Conservation (phyloP, 2,888 invertebrate genomes). For the Ophion costatus region DNA sequence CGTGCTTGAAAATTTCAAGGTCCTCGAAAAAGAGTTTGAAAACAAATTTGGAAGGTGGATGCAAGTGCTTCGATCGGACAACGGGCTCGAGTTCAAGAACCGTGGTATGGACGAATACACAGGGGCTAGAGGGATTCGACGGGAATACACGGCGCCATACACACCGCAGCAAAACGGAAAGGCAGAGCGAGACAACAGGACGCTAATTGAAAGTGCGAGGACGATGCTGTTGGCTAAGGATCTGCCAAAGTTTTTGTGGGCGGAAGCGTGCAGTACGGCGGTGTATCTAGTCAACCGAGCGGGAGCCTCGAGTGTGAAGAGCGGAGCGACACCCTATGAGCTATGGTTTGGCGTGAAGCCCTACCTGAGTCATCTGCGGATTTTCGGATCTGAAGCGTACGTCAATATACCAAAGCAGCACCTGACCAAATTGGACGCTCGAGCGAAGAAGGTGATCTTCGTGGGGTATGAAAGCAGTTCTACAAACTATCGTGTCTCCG, state of each 20-base stretch:
- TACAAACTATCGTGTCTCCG: conserved; percentile 46
- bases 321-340: conserved; percentile 39
- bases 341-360: conserved; percentile 44
- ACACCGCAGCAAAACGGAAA: conserved; percentile 68
- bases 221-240: conserved; percentile 64
- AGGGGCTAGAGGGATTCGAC: conserved; percentile 33
- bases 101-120: conserved; percentile 51
- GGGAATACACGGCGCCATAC: conserved; percentile 62
- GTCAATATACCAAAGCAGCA: conserved; percentile 45
- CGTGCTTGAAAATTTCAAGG: conserved; percentile 29
- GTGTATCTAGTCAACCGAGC: conserved; percentile 48
- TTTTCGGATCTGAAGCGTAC: conserved; percentile 47
- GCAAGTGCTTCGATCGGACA: conserved; percentile 23
- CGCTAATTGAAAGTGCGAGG: conserved; percentile 66
- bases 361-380: conserved; percentile 28
- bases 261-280: conserved; percentile 47
- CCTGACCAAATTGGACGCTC: conserved; percentile 50
- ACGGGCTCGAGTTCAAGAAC: conserved; percentile 40
- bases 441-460: conserved; percentile 57
- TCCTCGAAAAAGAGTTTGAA: conserved; percentile 15
- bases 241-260: conserved; percentile 48
- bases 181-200: conserved; percentile 67
- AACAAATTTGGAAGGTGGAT: conserved; percentile 10
- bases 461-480: conserved; percentile 60
- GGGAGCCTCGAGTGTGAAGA: conserved; percentile 30